Percentiles rank a stretch among this genome's conserved stretches.
phyloP scores from a whole-genome alignment of 2,797 vertebrate species.

The Urophycis tenuis region DNA sequence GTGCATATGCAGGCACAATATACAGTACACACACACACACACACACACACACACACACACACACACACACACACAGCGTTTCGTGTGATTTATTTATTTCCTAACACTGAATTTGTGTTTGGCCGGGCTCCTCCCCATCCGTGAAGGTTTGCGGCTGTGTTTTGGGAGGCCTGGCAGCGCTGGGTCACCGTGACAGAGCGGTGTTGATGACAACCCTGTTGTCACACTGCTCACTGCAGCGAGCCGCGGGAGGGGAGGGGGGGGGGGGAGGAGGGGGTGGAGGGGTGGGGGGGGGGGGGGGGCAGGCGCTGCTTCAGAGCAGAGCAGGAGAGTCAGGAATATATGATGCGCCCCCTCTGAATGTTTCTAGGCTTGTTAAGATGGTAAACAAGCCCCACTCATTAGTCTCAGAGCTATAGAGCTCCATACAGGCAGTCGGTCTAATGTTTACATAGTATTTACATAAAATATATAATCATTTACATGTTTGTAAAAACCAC shows the following conservation, averaged over 20 bases:
- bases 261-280: too few species aligned
- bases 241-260: too few species aligned
- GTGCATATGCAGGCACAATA: background rate
- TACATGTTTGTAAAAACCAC: constrained; percentile 13
- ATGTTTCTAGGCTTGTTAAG: constrained; percentile 26
- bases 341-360: constrained; percentile 3
- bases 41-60: background rate
- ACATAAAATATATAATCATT: constrained; percentile 46
- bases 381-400: constrained; percentile 40
- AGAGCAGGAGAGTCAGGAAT: background rate
- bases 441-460: constrained; percentile 47
- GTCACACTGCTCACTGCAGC: background rate
- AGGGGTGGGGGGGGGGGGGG: too few species aligned
- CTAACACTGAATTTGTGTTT: background rate
- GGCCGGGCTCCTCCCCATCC: background rate
- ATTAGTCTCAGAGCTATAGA: constrained; percentile 38
- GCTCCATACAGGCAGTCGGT: constrained; percentile 26
- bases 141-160: too few species aligned
- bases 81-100: too few species aligned
- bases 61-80: too few species aligned
- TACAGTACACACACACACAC: background rate
- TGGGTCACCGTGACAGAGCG: background rate
- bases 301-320: background rate
- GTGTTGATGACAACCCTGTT: background rate
- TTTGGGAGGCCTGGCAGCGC: too few species aligned